Conservation (phyloP, 2,113 vertebrate genomes). For the Lucifuga dentata region DNA sequence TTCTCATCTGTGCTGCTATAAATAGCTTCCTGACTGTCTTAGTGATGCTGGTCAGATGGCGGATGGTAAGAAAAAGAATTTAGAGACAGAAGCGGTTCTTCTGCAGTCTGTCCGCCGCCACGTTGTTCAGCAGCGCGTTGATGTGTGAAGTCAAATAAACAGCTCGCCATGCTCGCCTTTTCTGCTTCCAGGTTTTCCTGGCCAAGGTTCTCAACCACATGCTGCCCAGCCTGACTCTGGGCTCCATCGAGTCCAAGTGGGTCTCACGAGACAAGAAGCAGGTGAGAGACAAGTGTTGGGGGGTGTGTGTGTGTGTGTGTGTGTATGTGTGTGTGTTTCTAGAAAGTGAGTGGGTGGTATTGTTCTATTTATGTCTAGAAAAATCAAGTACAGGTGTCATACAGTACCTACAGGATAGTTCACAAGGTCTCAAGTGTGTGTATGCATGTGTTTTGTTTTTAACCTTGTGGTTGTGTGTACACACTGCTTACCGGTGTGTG, state of each 20-base stretch:
- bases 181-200: conserved; percentile 87
- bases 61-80: conserved; percentile 25
- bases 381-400: neutral
- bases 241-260: conserved; percentile 88
- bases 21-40: neutral
- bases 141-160: conserved; percentile 32
- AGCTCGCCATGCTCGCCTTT: neutral
- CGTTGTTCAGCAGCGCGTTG: conserved; percentile 14
- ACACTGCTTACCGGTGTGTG: too few species aligned
- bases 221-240: conserved; percentile 89
- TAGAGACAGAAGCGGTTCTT: too few species aligned
- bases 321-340: too few species aligned
- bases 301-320: neutral
- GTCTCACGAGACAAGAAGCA: conserved; percentile 90
- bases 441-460: conserved; percentile 15
- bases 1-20: neutral
- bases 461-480: neutral
- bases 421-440: conserved; percentile 41
- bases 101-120: neutral
- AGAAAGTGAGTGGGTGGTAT: conserved; percentile 3
- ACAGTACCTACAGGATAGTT: conserved; percentile 15
- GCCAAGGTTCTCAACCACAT: conserved; percentile 91
- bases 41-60: neutral
- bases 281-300: conserved; percentile 80
- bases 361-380: conserved; percentile 30